Conservation (phyloP, 2,797 vertebrate genomes). For the Anguilla megastoma region DNA sequence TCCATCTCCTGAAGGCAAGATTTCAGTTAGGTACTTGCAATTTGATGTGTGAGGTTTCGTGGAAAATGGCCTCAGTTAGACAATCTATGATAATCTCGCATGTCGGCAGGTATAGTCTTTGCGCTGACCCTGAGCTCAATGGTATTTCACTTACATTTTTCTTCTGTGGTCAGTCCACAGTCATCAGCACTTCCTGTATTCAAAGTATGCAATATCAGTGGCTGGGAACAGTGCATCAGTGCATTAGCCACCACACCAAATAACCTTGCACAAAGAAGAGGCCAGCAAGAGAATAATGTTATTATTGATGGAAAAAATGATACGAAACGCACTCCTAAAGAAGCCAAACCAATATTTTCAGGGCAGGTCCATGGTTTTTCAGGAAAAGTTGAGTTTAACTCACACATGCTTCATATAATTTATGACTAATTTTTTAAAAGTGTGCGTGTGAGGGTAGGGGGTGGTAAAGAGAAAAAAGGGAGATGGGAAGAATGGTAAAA, state of each 20-base stretch:
- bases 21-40: background rate
- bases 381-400: slow-evolving; percentile 2
- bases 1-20: background rate
- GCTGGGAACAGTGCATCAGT: background rate
- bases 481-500: background rate
- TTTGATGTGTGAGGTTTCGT: background rate
- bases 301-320: background rate
- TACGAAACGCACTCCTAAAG: background rate
- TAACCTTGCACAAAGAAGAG: background rate
- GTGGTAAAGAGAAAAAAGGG: background rate
- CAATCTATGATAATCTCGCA: background rate
- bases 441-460: background rate
- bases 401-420: background rate
- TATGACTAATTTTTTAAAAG: background rate
- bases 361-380: background rate
- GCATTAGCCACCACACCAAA: background rate
- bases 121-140: background rate
- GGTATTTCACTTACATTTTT: background rate
- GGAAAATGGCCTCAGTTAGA: background rate
- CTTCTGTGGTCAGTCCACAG: background rate
- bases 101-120: background rate
- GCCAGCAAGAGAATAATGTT: background rate
- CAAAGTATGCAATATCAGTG: background rate
- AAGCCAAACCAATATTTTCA: background rate
- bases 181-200: background rate